A percentile compares a stretch with the other conserved stretches of the same genome.
Conservation (phyloP, 1,140 invertebrate species). For the Pygmarrhopalites habei region DNA sequence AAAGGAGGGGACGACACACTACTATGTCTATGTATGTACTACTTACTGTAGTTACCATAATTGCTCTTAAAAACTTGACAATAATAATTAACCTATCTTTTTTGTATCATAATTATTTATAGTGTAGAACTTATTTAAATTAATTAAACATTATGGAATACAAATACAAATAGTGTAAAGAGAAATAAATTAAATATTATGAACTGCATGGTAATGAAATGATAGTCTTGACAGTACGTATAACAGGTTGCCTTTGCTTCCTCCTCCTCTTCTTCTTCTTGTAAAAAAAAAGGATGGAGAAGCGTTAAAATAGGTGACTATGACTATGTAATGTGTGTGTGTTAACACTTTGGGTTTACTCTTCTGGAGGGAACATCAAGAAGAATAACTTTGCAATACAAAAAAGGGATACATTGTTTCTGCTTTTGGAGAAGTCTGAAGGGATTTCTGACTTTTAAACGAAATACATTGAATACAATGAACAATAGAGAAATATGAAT, state of each 20-base stretch:
- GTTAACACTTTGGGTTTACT: background rate
- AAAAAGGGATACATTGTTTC: background rate
- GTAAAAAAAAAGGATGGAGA: background rate
- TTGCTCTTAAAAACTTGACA: too few species aligned
- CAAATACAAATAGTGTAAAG: background rate
- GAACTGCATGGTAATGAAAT: background rate
- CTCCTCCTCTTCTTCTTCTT: background rate
- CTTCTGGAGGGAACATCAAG: background rate
- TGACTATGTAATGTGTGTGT: background rate
- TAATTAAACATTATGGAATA: background rate
- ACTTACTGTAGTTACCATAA: too few species aligned
- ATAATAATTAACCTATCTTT: too few species aligned
- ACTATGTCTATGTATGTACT: too few species aligned
- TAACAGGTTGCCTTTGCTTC: background rate
- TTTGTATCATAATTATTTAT: too few species aligned
- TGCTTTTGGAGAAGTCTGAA: too few species aligned
- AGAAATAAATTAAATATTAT: conserved; percentile 3
- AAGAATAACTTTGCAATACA: background rate
- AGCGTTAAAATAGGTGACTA: background rate
- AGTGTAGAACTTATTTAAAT: too few species aligned
- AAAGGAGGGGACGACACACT: too few species aligned
- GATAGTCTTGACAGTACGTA: conserved; percentile 2
- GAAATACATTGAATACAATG: too few species aligned
- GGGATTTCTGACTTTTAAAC: too few species aligned
- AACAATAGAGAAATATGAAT: too few species aligned